These are phyloP conservation scores for Chionodraco myersi DNA, from an alignment of 2,113 vertebrate species.

Conservation along the genomic window DNA sequence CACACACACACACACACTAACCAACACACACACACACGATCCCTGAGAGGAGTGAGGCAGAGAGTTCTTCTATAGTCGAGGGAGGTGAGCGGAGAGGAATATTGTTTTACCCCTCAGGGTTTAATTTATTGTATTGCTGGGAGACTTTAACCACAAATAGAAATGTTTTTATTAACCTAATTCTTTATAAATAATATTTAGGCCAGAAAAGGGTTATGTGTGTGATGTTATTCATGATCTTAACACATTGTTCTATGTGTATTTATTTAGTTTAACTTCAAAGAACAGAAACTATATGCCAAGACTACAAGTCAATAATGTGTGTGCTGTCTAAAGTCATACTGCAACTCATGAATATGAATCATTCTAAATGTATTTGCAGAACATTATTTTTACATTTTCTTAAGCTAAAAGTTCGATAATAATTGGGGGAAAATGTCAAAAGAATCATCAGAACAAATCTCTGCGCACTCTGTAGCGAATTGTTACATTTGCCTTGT, in stretches of 20 bases:
- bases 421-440: neutral
- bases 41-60: slow-evolving; percentile 1
- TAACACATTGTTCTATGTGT: neutral
- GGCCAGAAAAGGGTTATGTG: neutral
- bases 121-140: slow-evolving; percentile 3
- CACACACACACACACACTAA: neutral
- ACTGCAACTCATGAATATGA: neutral
- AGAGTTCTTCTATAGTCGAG: slow-evolving; percentile 13
- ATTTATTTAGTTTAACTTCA: neutral
- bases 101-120: slow-evolving; percentile 28
- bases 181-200: slow-evolving; percentile 22
- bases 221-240: slow-evolving; percentile 3
- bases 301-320: neutral
- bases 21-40: slow-evolving; percentile 17
- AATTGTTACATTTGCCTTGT: too few relatives aligned
- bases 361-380: neutral
- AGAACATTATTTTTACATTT: neutral
- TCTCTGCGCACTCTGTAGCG: too few relatives aligned
- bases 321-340: neutral
- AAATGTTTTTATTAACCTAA: neutral
- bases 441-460: neutral
- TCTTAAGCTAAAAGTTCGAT: neutral
- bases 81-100: slow-evolving; percentile 18
- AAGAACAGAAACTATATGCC: neutral
- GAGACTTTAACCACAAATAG: slow-evolving; percentile 26